These are phyloP conservation scores for Burhinus oedicnemus DNA, from an alignment of 2,113 vertebrate species.

Conservation along the genomic window DNA sequence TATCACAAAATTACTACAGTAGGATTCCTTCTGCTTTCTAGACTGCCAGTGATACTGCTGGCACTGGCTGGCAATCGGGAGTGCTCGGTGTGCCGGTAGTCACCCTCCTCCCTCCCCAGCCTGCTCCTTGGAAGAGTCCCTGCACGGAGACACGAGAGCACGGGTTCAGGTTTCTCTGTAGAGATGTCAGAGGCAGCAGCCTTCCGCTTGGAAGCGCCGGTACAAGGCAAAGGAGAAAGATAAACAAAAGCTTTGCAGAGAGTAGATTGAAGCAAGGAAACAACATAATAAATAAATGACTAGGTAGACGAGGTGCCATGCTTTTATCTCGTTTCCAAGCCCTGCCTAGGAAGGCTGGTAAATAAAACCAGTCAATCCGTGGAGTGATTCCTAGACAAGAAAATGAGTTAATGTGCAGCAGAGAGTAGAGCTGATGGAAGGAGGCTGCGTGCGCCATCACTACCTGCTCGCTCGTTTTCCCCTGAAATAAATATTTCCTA, in stretches of 20 bases:
- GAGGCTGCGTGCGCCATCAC: neutral
- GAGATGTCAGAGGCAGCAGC: neutral
- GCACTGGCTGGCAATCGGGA: neutral
- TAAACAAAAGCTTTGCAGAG: neutral
- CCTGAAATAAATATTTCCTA: neutral
- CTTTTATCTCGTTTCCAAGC: neutral
- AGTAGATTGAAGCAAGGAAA: neutral
- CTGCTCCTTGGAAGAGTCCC: neutral
- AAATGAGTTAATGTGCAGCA: neutral
- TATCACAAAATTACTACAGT: neutral
- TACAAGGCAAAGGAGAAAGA: neutral
- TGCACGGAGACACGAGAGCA: neutral
- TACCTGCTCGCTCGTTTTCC: neutral
- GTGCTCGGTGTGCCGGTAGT: neutral
- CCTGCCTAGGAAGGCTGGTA: neutral
- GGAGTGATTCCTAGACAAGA: neutral
- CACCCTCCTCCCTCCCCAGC: neutral
- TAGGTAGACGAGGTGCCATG: neutral
- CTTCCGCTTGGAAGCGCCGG: neutral
- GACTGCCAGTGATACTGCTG: neutral
- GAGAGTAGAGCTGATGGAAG: neutral
- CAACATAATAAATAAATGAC: neutral
- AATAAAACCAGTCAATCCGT: neutral
- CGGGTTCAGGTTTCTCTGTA: neutral
- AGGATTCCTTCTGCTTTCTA: neutral